A percentile compares a stretch with the other conserved stretches of the same genome.
Evolutionary conservation across 35 echinoderm and acorn worm genomes (phyloP).

Genomic region (Eucidaris tribuloides): DNA sequence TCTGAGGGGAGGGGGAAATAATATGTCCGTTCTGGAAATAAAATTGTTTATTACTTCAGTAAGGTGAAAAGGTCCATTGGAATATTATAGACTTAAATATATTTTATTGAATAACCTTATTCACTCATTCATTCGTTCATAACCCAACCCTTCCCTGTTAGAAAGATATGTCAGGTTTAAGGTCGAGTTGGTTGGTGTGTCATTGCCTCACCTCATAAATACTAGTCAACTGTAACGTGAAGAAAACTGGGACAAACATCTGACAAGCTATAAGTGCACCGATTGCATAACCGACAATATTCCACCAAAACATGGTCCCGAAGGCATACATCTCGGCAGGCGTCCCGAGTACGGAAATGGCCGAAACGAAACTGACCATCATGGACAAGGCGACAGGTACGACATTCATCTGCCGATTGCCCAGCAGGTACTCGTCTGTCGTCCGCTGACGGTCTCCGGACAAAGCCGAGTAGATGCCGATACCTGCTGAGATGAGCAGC

Average conservation of each 20-base stretch:
- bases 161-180: too few species aligned
- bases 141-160: too few species aligned
- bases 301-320: conserved; percentile 43
- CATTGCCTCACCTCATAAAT: conserved; percentile 74
- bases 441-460: conserved; percentile 45
- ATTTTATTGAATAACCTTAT: too few species aligned
- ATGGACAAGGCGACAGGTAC: conserved; percentile 54
- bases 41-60: too few species aligned
- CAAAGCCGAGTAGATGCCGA: conserved; percentile 60
- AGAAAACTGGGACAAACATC: conserved; percentile 59
- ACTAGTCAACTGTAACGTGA: conserved; percentile 41
- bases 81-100: too few species aligned
- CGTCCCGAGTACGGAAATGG: conserved; percentile 52
- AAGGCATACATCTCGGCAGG: conserved; percentile 52
- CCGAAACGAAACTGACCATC: conserved; percentile 65
- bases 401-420: conserved; percentile 47
- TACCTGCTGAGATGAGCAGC: conserved; percentile 37
- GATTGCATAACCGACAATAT: conserved; percentile 27
- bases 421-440: conserved; percentile 46
- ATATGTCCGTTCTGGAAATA: too few species aligned
- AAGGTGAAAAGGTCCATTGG: too few species aligned
- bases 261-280: conserved; percentile 18
- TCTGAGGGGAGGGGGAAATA: too few species aligned
- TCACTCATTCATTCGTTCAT: too few species aligned
- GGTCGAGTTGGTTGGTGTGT: too few species aligned